Conservation (phyloP, 23 tunicate genomes). For the Ciona savignyi region DNA sequence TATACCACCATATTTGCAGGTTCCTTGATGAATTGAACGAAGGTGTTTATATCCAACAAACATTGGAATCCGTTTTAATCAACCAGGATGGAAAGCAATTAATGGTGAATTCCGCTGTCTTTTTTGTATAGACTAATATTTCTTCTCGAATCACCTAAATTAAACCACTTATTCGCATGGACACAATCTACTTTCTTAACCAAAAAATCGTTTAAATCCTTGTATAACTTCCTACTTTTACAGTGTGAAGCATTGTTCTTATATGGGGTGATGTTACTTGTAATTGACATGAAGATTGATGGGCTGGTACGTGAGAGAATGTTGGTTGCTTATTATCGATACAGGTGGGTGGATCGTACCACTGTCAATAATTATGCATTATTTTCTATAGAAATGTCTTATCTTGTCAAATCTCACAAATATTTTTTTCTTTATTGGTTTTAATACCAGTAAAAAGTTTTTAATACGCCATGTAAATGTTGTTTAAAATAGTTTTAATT, state of each 20-base stretch:
- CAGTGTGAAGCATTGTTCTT: conserved; percentile 90
- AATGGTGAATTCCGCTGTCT: conserved; percentile 25
- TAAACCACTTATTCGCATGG: neutral
- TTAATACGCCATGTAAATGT: neutral
- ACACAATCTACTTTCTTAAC: too few relatives aligned
- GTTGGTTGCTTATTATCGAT: conserved; percentile 92
- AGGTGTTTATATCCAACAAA: conserved; percentile 93
- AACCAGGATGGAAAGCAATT: conserved; percentile 92
- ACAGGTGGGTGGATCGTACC: conserved; percentile 45
- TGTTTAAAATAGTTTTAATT: too few relatives aligned
- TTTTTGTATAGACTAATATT: too few relatives aligned
- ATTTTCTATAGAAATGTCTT: neutral
- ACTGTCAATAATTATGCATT: neutral
- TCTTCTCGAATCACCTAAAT: neutral
- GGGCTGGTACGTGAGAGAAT: conserved; percentile 78
- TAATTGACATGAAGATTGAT: conserved; percentile 86
- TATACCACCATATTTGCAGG: too few relatives aligned
- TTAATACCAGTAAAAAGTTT: too few relatives aligned
- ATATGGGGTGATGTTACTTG: conserved; percentile 89
- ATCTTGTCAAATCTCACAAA: neutral
- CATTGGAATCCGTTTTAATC: conserved; percentile 73
- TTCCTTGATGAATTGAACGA: conserved; percentile 81
- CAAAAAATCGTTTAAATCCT: neutral
- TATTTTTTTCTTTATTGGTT: too few relatives aligned
- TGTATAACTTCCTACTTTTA: too few relatives aligned